Evolutionary conservation across 2,113 vertebrate species (phyloP).

Genomic region (Paralichthys olivaceus): DNA sequence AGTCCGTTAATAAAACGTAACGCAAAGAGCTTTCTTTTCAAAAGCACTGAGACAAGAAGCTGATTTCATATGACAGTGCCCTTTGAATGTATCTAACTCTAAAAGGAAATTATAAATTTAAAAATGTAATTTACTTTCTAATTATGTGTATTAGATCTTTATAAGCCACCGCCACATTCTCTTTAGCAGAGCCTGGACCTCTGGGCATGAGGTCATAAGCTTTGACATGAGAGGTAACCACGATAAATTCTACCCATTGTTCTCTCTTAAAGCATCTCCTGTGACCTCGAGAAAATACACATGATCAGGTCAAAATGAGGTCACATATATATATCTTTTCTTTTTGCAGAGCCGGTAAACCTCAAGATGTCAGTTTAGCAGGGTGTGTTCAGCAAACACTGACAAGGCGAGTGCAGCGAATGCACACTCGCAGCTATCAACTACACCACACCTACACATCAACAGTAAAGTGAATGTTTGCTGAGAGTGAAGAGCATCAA

Average conservation of each 20-base stretch:
- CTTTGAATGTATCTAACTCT: too few relatives aligned
- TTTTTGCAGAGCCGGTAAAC: constrained; percentile 49
- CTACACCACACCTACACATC: constrained; percentile 16
- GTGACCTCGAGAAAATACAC: neutral
- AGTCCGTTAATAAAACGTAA: neutral
- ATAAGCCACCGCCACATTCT: too few relatives aligned
- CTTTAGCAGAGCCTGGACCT: neutral
- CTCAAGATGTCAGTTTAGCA: constrained; percentile 72
- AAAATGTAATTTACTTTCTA: neutral
- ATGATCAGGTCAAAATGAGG: constrained; percentile 46
- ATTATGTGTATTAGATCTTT: neutral
- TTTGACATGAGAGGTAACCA: neutral
- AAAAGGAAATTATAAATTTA: neutral
- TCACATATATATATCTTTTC: neutral
- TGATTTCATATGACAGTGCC: neutral
- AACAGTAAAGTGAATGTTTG: neutral
- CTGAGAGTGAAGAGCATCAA: constrained; percentile 10
- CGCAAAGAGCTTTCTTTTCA: neutral
- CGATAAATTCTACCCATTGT: neutral
- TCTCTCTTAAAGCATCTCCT: neutral
- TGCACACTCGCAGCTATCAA: constrained; percentile 14
- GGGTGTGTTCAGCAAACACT: constrained; percentile 26
- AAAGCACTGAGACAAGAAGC: neutral
- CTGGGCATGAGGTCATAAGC: neutral
- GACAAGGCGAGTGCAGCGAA: neutral